phyloP scores from a whole-genome alignment of 35 echinoderm and acorn worm genomes.

The Heliocidaris tuberculata region DNA sequence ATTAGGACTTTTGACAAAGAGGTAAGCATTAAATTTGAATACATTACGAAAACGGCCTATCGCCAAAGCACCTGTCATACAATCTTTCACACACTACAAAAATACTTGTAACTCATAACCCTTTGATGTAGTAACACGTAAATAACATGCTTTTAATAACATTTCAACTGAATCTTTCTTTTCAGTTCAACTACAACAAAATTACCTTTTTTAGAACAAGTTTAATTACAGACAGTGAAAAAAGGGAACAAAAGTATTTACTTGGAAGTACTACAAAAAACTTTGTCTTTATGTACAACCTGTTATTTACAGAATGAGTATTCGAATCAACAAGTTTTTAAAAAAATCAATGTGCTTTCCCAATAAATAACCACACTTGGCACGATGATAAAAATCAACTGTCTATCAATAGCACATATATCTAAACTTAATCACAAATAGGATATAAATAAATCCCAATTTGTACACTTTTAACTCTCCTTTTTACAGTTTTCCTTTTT shows the following conservation, averaged over 20 bases:
- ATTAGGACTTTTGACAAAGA: too few species aligned
- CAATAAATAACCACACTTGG: slow-evolving; percentile 34
- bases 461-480: slow-evolving; percentile 48
- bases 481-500: slow-evolving; percentile 7
- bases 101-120: background rate
- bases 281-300: slow-evolving; percentile 42
- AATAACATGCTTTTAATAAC: slow-evolving; percentile 56
- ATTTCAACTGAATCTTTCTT: slow-evolving; percentile 21
- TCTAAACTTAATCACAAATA: slow-evolving; percentile 31
- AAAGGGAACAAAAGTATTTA: slow-evolving; percentile 43
- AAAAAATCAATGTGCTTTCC: slow-evolving; percentile 44
- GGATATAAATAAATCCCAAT: slow-evolving; percentile 43
- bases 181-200: slow-evolving; percentile 46
- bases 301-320: slow-evolving; percentile 39
- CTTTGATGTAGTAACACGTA: slow-evolving; percentile 42
- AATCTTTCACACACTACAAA: background rate
- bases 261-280: slow-evolving; percentile 52
- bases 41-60: too few species aligned
- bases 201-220: slow-evolving; percentile 14
- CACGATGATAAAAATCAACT: slow-evolving; percentile 41
- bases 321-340: slow-evolving; percentile 32
- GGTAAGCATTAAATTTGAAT: too few species aligned
- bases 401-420: slow-evolving; percentile 45
- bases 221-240: slow-evolving; percentile 53
- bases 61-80: background rate